Evolutionary conservation across 2,797 vertebrate species (phyloP).

Genomic region (Danio albolineatus): DNA sequence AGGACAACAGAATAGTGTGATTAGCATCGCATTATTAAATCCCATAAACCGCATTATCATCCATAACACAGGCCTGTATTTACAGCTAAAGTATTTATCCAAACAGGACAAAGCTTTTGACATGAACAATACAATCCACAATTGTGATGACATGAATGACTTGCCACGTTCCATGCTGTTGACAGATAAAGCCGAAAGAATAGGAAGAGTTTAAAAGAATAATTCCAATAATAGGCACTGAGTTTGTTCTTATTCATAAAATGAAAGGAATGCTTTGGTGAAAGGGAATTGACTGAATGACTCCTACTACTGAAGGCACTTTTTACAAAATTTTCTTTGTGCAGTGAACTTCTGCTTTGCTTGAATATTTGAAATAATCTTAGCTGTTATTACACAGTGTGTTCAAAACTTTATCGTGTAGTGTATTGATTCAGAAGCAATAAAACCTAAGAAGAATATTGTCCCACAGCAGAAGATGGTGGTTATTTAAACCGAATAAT

Average conservation of each 20-base stretch:
- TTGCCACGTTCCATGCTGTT: neutral
- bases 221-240: neutral
- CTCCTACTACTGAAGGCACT: neutral
- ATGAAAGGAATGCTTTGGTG: neutral
- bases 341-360: neutral
- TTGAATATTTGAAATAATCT: neutral
- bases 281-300: neutral
- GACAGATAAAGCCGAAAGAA: slow-evolving; percentile 1
- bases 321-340: neutral
- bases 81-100: slow-evolving; percentile 15
- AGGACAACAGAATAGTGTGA: neutral
- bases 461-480: neutral
- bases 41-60: slow-evolving; percentile 21
- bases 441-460: neutral
- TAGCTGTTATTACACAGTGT: neutral
- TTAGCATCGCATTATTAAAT: neutral
- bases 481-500: too few species aligned
- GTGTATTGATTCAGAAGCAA: neutral
- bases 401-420: neutral
- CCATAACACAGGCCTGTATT: slow-evolving; percentile 24
- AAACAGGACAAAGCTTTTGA: slow-evolving; percentile 28
- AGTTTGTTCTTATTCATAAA: neutral
- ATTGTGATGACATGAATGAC: neutral
- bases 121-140: slow-evolving; percentile 5
- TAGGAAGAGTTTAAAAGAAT: neutral